Percentiles rank a stretch among this genome's conserved stretches.
Evolutionary conservation across 2,797 vertebrate species (phyloP).

Genomic region (Anguilla anguilla): DNA sequence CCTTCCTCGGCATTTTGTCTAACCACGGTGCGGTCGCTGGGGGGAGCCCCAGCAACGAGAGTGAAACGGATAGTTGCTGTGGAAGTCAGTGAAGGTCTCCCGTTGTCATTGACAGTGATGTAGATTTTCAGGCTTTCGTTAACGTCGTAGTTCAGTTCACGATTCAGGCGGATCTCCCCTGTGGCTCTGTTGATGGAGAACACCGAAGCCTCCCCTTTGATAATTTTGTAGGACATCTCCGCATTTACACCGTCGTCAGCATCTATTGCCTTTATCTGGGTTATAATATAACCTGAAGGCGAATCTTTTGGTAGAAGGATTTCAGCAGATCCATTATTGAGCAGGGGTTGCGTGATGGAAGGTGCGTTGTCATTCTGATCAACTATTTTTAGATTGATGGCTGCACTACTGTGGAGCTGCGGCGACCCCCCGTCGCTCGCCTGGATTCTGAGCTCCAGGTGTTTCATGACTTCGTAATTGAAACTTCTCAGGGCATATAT

Average conservation of each 20-base stretch:
- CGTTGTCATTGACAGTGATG: conserved; percentile 82
- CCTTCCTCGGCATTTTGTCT: conserved; percentile 71
- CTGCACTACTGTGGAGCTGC: conserved; percentile 84
- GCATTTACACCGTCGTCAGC: conserved; percentile 87
- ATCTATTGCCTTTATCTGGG: conserved; percentile 87
- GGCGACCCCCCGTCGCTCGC: conserved; percentile 90
- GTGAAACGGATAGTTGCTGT: conserved; percentile 83
- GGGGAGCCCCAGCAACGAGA: conserved; percentile 76
- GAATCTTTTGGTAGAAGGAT: conserved; percentile 84
- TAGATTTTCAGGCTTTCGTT: conserved; percentile 79
- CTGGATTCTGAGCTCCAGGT: conserved; percentile 84
- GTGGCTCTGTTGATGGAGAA: conserved; percentile 85
- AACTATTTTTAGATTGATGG: conserved; percentile 85
- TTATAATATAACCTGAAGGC: conserved; percentile 80
- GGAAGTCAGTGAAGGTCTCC: conserved; percentile 82
- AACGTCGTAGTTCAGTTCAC: conserved; percentile 82
- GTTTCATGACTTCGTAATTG: conserved; percentile 88
- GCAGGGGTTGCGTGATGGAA: conserved; percentile 77
- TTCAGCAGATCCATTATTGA: conserved; percentile 87
- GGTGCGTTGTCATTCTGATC: conserved; percentile 96
- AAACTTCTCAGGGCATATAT: conserved; percentile 93
- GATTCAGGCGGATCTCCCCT: conserved; percentile 83
- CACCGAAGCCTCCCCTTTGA: conserved; percentile 78
- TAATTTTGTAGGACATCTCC: conserved; percentile 83
- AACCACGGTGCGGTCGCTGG: conserved; percentile 72